Evolutionary conservation across 2,113 vertebrate species (phyloP).

Genomic region (Dasyurus viverrinus): DNA sequence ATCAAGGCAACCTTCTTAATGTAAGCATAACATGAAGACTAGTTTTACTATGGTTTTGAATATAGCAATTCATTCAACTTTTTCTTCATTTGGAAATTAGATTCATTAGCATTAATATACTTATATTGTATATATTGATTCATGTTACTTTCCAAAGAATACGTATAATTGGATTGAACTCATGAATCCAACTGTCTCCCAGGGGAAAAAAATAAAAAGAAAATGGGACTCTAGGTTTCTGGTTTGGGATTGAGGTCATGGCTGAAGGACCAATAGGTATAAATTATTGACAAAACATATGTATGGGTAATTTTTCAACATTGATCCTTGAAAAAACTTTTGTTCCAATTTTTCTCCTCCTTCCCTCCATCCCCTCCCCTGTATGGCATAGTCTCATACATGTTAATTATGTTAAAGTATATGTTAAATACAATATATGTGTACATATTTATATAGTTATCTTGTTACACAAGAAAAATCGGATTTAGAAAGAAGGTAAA

Average conservation of each 20-base stretch:
- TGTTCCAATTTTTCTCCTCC: too few relatives aligned
- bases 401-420: too few relatives aligned
- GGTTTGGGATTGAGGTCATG: not conserved
- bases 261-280: not conserved
- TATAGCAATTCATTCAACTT: not conserved
- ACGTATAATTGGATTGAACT: not conserved
- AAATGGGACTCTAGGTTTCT: not conserved
- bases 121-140: not conserved
- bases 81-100: slow-evolving; percentile 30
- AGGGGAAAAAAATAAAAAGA: not conserved
- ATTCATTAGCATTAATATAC: not conserved
- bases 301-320: too few relatives aligned
- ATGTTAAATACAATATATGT: too few relatives aligned
- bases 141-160: slow-evolving; percentile 22
- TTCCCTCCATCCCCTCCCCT: too few relatives aligned
- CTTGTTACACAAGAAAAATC: too few relatives aligned
- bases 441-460: too few relatives aligned
- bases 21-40: not conserved
- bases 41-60: not conserved
- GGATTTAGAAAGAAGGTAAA: too few relatives aligned
- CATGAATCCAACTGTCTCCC: not conserved
- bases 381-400: too few relatives aligned
- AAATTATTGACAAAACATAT: not conserved
- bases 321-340: too few relatives aligned
- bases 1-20: not conserved